These are phyloP conservation scores for Hemichromis elongatus DNA, from an alignment of 2,113 vertebrate species.

Conservation along the genomic window DNA sequence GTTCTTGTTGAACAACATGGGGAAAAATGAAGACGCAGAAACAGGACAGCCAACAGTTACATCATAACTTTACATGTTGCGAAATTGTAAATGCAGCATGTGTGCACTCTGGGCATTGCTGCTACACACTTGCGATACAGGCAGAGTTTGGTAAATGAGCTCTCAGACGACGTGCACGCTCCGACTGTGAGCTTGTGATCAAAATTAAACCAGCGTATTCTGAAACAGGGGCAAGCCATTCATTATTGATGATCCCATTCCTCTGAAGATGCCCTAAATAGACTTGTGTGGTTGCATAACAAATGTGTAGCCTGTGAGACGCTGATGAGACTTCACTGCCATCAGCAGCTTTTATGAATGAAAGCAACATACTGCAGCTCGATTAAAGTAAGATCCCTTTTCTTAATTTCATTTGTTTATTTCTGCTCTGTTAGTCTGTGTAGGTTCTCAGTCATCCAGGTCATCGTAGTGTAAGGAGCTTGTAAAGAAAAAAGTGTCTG, in stretches of 20 bases:
- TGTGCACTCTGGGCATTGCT: neutral
- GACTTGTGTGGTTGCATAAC: constrained; percentile 15
- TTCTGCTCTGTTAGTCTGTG: too few relatives aligned
- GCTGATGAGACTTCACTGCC: neutral
- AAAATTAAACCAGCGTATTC: constrained; percentile 16
- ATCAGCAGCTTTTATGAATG: constrained; percentile 2
- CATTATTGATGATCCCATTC: constrained; percentile 56
- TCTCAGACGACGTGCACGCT: neutral
- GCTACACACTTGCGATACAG: neutral
- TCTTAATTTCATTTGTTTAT: neutral
- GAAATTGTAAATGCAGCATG: neutral
- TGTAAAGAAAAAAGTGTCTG: too few relatives aligned
- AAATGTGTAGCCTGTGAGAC: neutral
- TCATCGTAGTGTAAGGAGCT: too few relatives aligned
- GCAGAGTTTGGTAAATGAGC: constrained; percentile 14
- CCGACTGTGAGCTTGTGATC: constrained; percentile 2
- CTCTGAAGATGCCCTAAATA: constrained; percentile 57
- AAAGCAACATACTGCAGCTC: neutral
- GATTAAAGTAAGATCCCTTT: neutral
- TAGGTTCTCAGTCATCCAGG: too few relatives aligned
- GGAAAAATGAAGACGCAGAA: neutral
- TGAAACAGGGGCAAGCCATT: constrained; percentile 42
- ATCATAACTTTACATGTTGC: neutral
- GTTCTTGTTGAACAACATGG: neutral
- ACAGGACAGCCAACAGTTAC: neutral